phyloP scores from a whole-genome alignment of 1,140 invertebrate species.

The Philotrypesis tridentata region DNA sequence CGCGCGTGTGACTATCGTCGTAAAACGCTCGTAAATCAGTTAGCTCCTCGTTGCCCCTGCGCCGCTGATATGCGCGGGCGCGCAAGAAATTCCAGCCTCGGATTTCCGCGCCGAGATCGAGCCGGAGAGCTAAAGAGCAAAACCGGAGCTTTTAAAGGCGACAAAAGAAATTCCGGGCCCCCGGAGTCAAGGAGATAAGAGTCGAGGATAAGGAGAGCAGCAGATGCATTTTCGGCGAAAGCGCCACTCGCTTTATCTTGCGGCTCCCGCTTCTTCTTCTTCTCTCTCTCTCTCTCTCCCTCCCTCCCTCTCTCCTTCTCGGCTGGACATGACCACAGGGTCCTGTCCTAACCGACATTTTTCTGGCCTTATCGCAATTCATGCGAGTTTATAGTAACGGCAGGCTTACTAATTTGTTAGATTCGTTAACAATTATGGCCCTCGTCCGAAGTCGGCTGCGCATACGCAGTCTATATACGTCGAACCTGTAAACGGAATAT shows the following conservation, averaged over 20 bases:
- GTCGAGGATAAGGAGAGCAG: constrained; percentile 6
- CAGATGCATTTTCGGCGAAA: constrained; percentile 40
- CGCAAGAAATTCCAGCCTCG: constrained; percentile 28
- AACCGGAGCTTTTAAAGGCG: constrained; percentile 38
- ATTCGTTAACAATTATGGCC: too few species aligned
- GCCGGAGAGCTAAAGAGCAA: neutral
- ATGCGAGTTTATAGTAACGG: too few species aligned
- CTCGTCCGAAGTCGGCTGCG: too few species aligned
- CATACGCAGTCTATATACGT: too few species aligned
- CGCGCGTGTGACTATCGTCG: neutral
- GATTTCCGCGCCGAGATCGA: constrained; percentile 22
- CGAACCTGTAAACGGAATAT: too few species aligned
- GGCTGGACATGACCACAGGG: too few species aligned
- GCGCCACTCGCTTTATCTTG: constrained; percentile 34
- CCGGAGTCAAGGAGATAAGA: constrained; percentile 28
- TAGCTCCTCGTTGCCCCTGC: too few species aligned
- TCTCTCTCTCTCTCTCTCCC: neutral
- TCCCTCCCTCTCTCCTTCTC: neutral
- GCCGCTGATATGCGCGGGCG: neutral
- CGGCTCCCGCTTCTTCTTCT: neutral
- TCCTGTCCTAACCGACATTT: too few species aligned
- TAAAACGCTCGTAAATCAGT: constrained; percentile 41
- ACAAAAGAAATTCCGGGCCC: constrained; percentile 37
- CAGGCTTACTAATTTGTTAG: too few species aligned
- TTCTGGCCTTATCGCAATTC: too few species aligned